Evolutionary conservation across 30 jellyfish, hydroid and myxozoan species (phyloP).

Genomic region (Aurelia sp.): DNA sequence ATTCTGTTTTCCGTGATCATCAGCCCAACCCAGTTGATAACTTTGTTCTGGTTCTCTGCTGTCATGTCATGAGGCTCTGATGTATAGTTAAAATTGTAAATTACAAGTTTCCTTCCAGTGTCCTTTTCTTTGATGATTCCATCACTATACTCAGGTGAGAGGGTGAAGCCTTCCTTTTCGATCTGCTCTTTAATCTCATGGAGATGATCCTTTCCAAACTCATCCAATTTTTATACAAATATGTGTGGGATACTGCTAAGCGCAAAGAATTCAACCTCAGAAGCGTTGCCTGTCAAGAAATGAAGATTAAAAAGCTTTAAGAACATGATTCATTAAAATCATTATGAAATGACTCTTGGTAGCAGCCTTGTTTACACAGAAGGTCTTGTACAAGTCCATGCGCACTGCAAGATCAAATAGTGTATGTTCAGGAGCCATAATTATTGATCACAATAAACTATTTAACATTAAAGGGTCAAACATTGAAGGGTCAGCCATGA

Average conservation of each 20-base stretch:
- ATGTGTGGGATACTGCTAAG: slow-evolving; percentile 43
- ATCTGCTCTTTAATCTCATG: not conserved
- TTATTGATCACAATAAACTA: too few species aligned
- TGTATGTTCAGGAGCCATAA: too few species aligned
- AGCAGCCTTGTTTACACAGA: too few species aligned
- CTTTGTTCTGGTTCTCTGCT: slow-evolving; percentile 25
- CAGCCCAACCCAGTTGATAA: slow-evolving; percentile 38
- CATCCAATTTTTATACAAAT: slow-evolving; percentile 34
- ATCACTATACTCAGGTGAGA: not conserved
- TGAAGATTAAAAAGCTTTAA: not conserved
- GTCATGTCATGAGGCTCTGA: slow-evolving; percentile 39
- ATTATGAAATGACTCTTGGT: not conserved
- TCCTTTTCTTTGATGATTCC: not conserved
- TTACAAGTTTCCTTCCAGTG: not conserved
- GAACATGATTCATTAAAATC: not conserved
- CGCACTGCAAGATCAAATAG: too few species aligned
- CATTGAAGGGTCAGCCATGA: too few species aligned
- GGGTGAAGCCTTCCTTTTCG: slow-evolving; percentile 12
- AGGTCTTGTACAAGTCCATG: too few species aligned
- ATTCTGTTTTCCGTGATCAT: slow-evolving; percentile 38
- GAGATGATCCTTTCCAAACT: slow-evolving; percentile 43
- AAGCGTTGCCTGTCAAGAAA: slow-evolving; percentile 49
- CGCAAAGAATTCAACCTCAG: slow-evolving; percentile 33
- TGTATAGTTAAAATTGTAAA: slow-evolving; percentile 21
- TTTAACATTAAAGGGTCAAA: too few species aligned